Percentiles rank a stretch among this genome's conserved stretches.
These are phyloP conservation scores for Hermodice carunculata DNA, from an alignment of 2,888 invertebrate genomes.

Conservation along the genomic window DNA sequence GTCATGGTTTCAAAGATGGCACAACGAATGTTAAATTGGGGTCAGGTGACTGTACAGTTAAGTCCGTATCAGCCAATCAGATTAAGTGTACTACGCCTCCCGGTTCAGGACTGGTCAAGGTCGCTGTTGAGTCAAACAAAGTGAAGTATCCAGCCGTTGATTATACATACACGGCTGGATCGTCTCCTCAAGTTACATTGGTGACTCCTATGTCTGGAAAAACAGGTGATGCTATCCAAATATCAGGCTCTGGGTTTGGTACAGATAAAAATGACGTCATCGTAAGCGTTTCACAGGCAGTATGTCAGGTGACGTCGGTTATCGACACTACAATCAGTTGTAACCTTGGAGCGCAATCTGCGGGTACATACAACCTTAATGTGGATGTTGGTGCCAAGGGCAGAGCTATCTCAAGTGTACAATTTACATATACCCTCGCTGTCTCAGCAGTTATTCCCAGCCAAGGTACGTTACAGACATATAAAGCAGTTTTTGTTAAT, in stretches of 20 bases:
- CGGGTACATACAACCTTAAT: constrained; percentile 8
- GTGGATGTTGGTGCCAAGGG: background rate
- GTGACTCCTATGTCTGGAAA: constrained; percentile 47
- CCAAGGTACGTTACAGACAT: constrained; percentile 24
- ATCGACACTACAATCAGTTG: background rate
- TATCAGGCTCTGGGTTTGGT: constrained; percentile 53
- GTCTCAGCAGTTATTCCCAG: constrained; percentile 6
- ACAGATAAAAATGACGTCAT: constrained; percentile 36
- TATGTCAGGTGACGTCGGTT: background rate
- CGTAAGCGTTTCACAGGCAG: constrained; percentile 18
- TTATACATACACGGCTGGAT: constrained; percentile 30
- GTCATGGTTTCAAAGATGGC: constrained; percentile 2
- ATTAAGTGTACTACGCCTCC: constrained; percentile 8
- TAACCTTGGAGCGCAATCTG: constrained; percentile 6
- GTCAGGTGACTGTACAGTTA: background rate
- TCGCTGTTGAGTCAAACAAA: constrained; percentile 2
- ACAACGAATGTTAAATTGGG: background rate
- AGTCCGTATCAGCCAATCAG: background rate
- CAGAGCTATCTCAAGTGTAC: background rate
- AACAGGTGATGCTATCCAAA: constrained; percentile 4
- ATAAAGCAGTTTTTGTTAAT: no score
- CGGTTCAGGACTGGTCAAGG: background rate
- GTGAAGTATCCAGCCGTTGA: background rate
- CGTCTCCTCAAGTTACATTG: constrained; percentile 49
- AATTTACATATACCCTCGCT: constrained; percentile 17